Evolutionary conservation across 1,140 invertebrate genomes (phyloP).

Genomic region (Stegodyphus dumicola): DNA sequence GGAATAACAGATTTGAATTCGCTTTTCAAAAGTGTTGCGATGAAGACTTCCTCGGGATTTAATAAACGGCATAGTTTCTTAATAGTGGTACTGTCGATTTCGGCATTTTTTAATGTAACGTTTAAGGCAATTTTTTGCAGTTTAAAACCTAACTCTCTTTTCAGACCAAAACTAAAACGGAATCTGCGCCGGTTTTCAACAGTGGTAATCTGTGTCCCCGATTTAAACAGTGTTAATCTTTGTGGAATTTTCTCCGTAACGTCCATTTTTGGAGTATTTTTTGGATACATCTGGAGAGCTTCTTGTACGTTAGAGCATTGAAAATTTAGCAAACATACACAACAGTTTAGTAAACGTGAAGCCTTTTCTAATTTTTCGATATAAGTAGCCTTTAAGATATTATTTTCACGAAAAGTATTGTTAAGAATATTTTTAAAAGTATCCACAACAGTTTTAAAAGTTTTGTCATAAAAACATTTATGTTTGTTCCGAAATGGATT

Average conservation of each 20-base stretch:
- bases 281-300: too few species aligned
- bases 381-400: too few species aligned
- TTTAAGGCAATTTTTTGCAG: not conserved
- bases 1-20: not conserved
- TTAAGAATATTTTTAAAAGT: not conserved
- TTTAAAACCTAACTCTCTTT: not conserved
- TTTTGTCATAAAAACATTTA: not conserved
- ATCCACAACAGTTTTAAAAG: not conserved
- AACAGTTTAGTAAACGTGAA: too few species aligned
- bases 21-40: not conserved
- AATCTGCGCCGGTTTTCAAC: too few species aligned
- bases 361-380: too few species aligned
- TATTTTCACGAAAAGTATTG: too few species aligned
- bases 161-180: not conserved
- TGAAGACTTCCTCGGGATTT: not conserved
- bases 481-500: not conserved
- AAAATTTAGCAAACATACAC: too few species aligned
- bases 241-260: too few species aligned
- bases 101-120: not conserved
- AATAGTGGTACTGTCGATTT: not conserved
- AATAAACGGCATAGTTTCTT: not conserved
- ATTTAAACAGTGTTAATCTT: too few species aligned
- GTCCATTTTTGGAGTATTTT: too few species aligned
- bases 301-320: too few species aligned
- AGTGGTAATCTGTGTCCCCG: too few species aligned